Conservation (phyloP, 2,888 invertebrate species). For the Elegia similella region DNA sequence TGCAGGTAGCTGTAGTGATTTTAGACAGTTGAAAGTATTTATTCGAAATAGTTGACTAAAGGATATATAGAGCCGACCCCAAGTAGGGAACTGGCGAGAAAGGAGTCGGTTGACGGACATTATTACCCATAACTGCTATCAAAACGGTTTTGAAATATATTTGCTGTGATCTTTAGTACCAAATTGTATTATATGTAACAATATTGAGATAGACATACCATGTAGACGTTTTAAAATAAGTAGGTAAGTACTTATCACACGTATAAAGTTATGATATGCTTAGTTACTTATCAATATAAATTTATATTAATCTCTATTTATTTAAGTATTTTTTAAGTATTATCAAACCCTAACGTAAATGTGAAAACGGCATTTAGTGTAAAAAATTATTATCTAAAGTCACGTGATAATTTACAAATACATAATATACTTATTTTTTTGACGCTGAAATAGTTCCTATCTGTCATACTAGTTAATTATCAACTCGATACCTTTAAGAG, state of each 20-base stretch:
- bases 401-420: no score
- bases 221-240: background rate
- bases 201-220: slow-evolving; percentile 18
- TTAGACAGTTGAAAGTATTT: background rate
- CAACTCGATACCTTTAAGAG: no score
- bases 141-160: slow-evolving; percentile 2
- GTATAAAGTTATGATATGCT: background rate
- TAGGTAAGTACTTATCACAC: background rate
- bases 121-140: background rate
- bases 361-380: no score
- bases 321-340: no score
- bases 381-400: no score
- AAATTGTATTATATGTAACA: slow-evolving; percentile 29
- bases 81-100: no score
- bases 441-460: no score
- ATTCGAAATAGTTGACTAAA: background rate
- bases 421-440: no score
- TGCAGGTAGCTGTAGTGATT: slow-evolving; percentile 2
- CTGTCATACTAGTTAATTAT: no score
- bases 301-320: no score
- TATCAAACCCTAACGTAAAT: no score
- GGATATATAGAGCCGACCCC: background rate
- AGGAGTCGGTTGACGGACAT: background rate
- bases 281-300: background rate
- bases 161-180: slow-evolving; percentile 40